Conservation (phyloP, 2,888 invertebrate species). For the Mythimna vitellina region DNA sequence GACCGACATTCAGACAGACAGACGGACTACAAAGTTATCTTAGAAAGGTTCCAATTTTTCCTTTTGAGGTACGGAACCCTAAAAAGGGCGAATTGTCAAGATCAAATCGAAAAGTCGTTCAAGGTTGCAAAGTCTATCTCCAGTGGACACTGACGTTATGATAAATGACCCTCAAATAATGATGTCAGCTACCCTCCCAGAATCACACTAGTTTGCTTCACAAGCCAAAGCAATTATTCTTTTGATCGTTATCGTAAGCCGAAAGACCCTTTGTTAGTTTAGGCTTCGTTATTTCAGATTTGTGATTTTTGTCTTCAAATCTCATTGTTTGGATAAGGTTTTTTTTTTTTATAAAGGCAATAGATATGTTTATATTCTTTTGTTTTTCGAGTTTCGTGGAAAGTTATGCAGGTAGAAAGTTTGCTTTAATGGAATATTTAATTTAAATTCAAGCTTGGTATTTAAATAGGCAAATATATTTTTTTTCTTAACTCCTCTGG, state of each 20-base stretch:
- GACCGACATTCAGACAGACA: too few relatives aligned
- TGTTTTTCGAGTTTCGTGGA: conserved; percentile 1
- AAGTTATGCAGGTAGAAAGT: conserved; percentile 7
- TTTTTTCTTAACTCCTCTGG: too few relatives aligned
- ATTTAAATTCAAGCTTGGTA: conserved; percentile 1
- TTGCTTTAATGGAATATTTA: conserved; percentile 11
- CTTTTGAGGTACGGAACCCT: too few relatives aligned
- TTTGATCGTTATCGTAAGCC: conserved; percentile 54
- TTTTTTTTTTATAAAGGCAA: conserved; percentile 33
- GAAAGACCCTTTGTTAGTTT: conserved; percentile 54
- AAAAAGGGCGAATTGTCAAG: too few relatives aligned
- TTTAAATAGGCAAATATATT: not conserved
- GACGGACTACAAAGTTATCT: too few relatives aligned
- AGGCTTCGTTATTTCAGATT: conserved; percentile 60
- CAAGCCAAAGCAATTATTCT: conserved; percentile 54
- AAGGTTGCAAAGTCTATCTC: not conserved
- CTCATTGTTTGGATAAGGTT: conserved; percentile 38
- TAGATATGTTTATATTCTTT: conserved; percentile 36
- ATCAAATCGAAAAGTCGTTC: not conserved
- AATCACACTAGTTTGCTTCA: conserved; percentile 34
- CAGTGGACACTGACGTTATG: conserved; percentile 15
- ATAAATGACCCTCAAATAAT: conserved; percentile 26
- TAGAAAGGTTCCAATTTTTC: too few relatives aligned
- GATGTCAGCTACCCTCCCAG: conserved; percentile 13
- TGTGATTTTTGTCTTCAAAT: conserved; percentile 50